Conservation (phyloP, 2,113 vertebrate species). For the Acanthisitta chloris region DNA sequence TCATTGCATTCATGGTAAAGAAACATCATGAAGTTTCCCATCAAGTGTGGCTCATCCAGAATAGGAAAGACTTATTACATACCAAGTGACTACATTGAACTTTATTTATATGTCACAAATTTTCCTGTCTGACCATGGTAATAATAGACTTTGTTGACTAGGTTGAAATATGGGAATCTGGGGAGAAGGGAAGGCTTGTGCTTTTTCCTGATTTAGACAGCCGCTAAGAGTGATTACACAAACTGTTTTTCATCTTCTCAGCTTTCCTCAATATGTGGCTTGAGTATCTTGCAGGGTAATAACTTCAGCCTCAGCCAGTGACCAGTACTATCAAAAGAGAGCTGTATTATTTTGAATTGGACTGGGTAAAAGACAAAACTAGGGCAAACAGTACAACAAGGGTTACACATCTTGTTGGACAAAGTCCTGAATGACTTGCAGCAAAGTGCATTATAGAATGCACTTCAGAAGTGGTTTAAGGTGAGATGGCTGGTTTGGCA, state of each 20-base stretch:
- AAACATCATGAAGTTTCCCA: background rate
- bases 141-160: background rate
- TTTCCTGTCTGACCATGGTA: background rate
- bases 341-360: background rate
- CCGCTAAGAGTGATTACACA: background rate
- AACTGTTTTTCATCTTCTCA: background rate
- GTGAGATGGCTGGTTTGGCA: background rate
- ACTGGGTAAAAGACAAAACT: background rate
- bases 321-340: background rate
- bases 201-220: background rate
- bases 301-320: background rate
- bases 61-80: background rate
- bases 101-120: background rate
- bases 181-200: background rate
- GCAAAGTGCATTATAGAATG: background rate
- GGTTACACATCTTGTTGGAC: background rate
- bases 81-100: background rate
- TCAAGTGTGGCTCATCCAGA: background rate
- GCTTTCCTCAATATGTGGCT: background rate
- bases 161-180: background rate
- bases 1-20: background rate
- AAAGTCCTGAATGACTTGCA: slow-evolving; percentile 22
- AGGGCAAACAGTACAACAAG: background rate
- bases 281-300: background rate
- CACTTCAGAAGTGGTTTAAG: background rate